Evolutionary conservation across 2,113 vertebrate genomes (phyloP), one percentile per base, ranked within the genome.

Genomic region (Cacatua alba): DNA sequence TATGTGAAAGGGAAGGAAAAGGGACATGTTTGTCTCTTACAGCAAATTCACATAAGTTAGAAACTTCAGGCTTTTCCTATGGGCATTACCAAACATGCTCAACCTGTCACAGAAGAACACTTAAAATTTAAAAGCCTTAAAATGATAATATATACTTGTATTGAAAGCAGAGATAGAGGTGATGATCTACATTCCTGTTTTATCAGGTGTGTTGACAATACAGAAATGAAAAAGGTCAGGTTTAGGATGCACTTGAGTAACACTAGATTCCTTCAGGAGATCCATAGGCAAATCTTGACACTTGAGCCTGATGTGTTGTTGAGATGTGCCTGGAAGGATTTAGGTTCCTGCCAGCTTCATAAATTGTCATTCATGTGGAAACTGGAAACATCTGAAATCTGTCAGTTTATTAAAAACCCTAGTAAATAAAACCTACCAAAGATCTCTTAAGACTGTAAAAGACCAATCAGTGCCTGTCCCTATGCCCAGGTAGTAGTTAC

Each of bases 171-270:
- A 60, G 19, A 31, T 17, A 20, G 57, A 52, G 21, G 28, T 2
- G 11, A 57, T 51, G 2, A 31, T 60, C 21, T 41, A 31, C 17
- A 33, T 51, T 84, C 60, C 29, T 63, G 2, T 85, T 92, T 95
- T 31, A 46, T 78, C 60, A 48, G 17, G 13, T 19, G 2, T 8
- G 11, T 35, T 82, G 24, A 33, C 33, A n/a, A 25, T 8, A 52
- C 5, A 65, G 35, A 76, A 52, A 33, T 18, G 5, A 44, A 64
- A 75, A 41, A 17, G 25, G 1, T 6, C 4, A 0, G 3, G 2
- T 44, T 90, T 77, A 37, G 16, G 4, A 10, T n/a, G 48, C 33
- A 21, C 17, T 43, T 63, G 41, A 31, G 33, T 24, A 31, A 17
- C 13, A 29, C 10, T 53, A 9, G 25, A 72, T 94, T 89, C 24